These are phyloP conservation scores for Ophion obscuratus DNA, from an alignment of 2,888 invertebrate genomes.

Conservation along the genomic window DNA sequence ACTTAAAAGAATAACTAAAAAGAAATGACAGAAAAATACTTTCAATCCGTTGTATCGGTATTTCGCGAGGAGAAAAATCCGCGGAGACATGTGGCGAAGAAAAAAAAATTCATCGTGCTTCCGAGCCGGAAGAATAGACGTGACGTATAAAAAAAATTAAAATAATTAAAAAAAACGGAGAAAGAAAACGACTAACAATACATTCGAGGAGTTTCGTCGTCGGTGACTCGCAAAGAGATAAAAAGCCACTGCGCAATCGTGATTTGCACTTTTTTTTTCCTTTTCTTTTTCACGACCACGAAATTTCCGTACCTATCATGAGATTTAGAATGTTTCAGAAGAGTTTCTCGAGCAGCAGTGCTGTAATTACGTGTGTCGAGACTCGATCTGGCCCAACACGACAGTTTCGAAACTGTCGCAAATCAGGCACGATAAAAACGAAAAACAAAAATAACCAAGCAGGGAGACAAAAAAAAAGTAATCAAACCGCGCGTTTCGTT, in stretches of 20 bases:
- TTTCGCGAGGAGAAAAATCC: slow-evolving; percentile 9
- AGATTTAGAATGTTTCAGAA: slow-evolving; percentile 81
- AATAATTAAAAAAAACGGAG: not conserved
- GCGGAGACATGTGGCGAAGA: not conserved
- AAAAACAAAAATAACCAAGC: slow-evolving; percentile 4
- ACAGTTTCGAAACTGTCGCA: slow-evolving; percentile 19
- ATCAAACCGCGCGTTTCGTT: slow-evolving; percentile 18
- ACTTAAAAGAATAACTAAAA: slow-evolving; percentile 35
- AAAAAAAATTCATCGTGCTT: slow-evolving; percentile 31
- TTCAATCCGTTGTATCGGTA: slow-evolving; percentile 8
- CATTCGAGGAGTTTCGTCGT: not conserved
- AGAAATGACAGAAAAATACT: not conserved
- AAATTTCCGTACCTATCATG: slow-evolving; percentile 48
- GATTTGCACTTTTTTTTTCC: not conserved
- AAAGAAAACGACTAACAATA: not conserved
- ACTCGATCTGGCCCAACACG: not conserved
- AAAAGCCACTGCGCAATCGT: not conserved
- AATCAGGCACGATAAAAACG: slow-evolving; percentile 19
- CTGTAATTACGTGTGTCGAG: slow-evolving; percentile 17
- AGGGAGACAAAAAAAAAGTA: not conserved
- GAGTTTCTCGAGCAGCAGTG: slow-evolving; percentile 18
- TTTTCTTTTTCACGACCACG: not conserved
- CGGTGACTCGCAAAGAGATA: not conserved
- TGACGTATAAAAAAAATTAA: not conserved
- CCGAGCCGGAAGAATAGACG: slow-evolving; percentile 1